These are phyloP conservation scores for Anorthoa munda DNA, from an alignment of 2,888 invertebrate species.

Conservation along the genomic window DNA sequence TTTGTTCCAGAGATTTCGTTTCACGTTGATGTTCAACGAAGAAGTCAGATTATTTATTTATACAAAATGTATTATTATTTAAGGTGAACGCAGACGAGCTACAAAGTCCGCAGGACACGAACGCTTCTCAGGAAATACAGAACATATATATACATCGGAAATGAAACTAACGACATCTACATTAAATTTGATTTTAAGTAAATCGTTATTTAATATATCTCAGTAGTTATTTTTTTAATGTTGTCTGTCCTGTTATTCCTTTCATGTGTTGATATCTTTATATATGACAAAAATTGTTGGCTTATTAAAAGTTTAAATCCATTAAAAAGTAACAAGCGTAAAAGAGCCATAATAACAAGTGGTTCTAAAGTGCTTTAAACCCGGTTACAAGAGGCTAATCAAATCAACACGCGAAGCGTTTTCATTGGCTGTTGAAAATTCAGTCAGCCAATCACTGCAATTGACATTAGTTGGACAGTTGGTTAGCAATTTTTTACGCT, in stretches of 20 bases:
- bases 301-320: slow-evolving; percentile 1
- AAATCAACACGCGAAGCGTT: neutral
- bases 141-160: slow-evolving; percentile 28
- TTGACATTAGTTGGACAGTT: neutral
- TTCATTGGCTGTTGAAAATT: slow-evolving; percentile 2
- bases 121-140: slow-evolving; percentile 9
- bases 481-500: slow-evolving; percentile 6
- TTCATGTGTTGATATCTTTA: neutral
- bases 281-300: neutral
- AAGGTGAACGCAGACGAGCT: slow-evolving; percentile 44
- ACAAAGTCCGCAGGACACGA: slow-evolving; percentile 12
- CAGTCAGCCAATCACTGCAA: slow-evolving; percentile 2
- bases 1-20: neutral
- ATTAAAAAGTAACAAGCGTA: neutral
- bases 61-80: slow-evolving; percentile 37
- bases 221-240: slow-evolving; percentile 7
- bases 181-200: neutral
- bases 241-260: slow-evolving; percentile 4
- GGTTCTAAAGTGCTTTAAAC: neutral
- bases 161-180: slow-evolving; percentile 8
- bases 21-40: too few species aligned
- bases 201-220: slow-evolving; percentile 3
- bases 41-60: neutral
- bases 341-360: neutral
- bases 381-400: neutral